phyloP scores from a whole-genome alignment of 1,140 invertebrate genomes.

The Zophobas atratus region DNA sequence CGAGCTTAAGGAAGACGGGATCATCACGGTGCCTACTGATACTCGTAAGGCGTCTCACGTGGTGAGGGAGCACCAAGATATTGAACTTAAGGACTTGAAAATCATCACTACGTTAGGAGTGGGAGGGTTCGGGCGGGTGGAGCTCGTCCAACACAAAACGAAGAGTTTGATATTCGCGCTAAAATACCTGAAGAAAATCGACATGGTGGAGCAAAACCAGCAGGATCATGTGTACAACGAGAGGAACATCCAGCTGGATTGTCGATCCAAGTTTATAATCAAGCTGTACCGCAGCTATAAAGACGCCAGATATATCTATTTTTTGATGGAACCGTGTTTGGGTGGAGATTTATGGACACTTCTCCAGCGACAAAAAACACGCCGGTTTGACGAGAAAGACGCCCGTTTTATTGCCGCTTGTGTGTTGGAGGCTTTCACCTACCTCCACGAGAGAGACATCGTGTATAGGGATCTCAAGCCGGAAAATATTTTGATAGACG shows the following conservation, averaged over 20 bases:
- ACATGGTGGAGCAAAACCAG: slow-evolving; percentile 94
- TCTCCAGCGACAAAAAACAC: slow-evolving; percentile 80
- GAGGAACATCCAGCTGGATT: slow-evolving; percentile 90
- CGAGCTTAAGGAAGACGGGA: slow-evolving; percentile 63
- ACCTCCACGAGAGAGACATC: slow-evolving; percentile 89
- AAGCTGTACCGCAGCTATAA: slow-evolving; percentile 95
- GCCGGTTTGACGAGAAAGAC: slow-evolving; percentile 88
- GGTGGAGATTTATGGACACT: slow-evolving; percentile 99
- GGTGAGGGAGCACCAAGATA: slow-evolving; percentile 74
- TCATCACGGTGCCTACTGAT: slow-evolving; percentile 48
- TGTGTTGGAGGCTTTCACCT: slow-evolving; percentile 93
- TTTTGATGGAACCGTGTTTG: slow-evolving; percentile 96
- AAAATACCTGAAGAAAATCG: slow-evolving; percentile 93
- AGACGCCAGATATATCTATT: slow-evolving; percentile 96
- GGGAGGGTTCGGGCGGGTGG: slow-evolving; percentile 94
- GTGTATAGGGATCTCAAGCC: slow-evolving; percentile 97
- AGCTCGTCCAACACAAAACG: slow-evolving; percentile 77
- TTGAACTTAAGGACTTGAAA: slow-evolving; percentile 85
- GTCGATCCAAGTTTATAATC: slow-evolving; percentile 69
- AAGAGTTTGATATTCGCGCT: slow-evolving; percentile 85
- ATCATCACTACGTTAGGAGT: slow-evolving; percentile 91
- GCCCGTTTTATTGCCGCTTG: slow-evolving; percentile 89
- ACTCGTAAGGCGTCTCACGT: slow-evolving; percentile 22
- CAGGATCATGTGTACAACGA: slow-evolving; percentile 93
- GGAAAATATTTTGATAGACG: slow-evolving; percentile 93